A percentile compares a stretch with the other conserved stretches of the same genome.
These are phyloP conservation scores for Pachypanchax playfairii DNA, from an alignment of 2,113 vertebrate genomes.

Conservation along the genomic window DNA sequence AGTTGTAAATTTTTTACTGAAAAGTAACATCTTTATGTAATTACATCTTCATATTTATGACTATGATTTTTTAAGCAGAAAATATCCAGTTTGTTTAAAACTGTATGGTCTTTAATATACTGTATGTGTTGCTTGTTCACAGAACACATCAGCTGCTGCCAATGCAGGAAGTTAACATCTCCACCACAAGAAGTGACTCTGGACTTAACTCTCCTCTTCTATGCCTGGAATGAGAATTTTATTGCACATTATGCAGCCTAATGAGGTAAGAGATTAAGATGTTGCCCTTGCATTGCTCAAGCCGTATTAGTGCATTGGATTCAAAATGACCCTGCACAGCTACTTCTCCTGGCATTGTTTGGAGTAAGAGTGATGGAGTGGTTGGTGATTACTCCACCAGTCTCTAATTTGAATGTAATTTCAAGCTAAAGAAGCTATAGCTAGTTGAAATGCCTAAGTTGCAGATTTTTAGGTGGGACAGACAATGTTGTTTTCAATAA, in stretches of 20 bases:
- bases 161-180: constrained; percentile 35
- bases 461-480: not conserved
- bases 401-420: constrained; percentile 51
- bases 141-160: constrained; percentile 23
- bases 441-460: constrained; percentile 15
- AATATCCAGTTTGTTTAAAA: constrained; percentile 65
- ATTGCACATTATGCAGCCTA: constrained; percentile 69
- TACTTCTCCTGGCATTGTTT: constrained; percentile 57
- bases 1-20: too few relatives aligned
- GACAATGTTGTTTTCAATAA: constrained; percentile 30
- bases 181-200: constrained; percentile 15
- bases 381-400: constrained; percentile 37
- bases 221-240: constrained; percentile 55
- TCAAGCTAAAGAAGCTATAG: constrained; percentile 22
- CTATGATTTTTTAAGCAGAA: constrained; percentile 80
- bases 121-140: constrained; percentile 19
- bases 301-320: constrained; percentile 58
- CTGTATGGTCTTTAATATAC: constrained; percentile 7
- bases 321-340: constrained; percentile 42
- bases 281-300: constrained; percentile 57
- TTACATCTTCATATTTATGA: constrained; percentile 75
- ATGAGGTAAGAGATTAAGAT: constrained; percentile 79
- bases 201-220: constrained; percentile 34
- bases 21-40: too few relatives aligned
- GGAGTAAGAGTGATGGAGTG: constrained; percentile 47